phyloP scores from a whole-genome alignment of 2,888 invertebrate species.

The Ditula angustiorana region DNA sequence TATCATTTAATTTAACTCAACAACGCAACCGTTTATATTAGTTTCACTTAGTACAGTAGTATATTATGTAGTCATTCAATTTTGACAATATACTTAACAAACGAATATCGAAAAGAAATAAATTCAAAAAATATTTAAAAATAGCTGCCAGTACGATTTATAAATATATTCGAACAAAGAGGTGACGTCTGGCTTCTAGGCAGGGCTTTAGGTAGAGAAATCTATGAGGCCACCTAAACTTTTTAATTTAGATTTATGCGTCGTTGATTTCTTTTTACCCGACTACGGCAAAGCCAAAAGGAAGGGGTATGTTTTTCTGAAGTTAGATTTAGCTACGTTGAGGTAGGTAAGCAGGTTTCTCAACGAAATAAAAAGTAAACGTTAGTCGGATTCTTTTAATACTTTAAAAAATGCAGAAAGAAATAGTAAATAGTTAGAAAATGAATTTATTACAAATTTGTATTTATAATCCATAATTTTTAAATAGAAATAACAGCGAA shows the following conservation, averaged over 20 bases:
- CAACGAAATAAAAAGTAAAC: background rate
- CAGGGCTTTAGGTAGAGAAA: background rate
- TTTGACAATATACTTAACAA: conserved; percentile 32
- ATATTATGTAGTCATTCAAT: conserved; percentile 23
- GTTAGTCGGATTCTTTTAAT: conserved; percentile 72
- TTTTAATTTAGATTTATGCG: too few relatives aligned
- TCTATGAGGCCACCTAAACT: conserved; percentile 31
- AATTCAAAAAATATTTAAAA: conserved; percentile 18
- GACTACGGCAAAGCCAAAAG: too few relatives aligned
- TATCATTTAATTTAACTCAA: conserved; percentile 44
- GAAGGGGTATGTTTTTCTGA: too few relatives aligned
- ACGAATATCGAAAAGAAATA: conserved; percentile 33
- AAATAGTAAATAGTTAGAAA: conserved; percentile 78
- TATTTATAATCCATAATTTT: conserved; percentile 58
- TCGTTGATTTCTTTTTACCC: too few relatives aligned
- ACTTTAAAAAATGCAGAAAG: conserved; percentile 80
- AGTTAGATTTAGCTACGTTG: too few relatives aligned
- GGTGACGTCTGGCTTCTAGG: background rate
- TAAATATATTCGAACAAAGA: background rate
- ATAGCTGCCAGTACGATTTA: conserved; percentile 17
- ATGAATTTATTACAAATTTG: conserved; percentile 85
- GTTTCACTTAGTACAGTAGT: conserved; percentile 10
- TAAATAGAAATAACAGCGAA: conserved; percentile 42
- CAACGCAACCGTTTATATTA: conserved; percentile 29
- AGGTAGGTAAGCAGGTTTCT: background rate